Conservation (phyloP, 2,888 invertebrate genomes). For the Polymixis lichenea region DNA sequence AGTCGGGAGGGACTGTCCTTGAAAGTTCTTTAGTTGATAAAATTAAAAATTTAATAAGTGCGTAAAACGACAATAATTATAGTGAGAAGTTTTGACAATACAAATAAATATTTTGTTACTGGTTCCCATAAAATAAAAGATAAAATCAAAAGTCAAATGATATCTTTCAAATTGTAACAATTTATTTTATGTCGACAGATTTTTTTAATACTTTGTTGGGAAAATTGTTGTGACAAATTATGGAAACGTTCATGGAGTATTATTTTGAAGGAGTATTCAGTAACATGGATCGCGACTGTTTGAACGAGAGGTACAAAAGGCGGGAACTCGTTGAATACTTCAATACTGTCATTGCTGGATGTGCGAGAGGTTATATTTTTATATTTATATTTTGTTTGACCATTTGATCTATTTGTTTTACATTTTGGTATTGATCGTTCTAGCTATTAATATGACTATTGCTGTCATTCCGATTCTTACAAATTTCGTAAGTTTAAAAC, state of each 20-base stretch:
- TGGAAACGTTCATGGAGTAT: constrained; percentile 95
- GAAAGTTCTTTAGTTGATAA: not conserved
- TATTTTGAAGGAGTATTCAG: constrained; percentile 95
- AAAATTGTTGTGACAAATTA: constrained; percentile 73
- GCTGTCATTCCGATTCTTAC: not conserved
- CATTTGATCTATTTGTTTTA: not conserved
- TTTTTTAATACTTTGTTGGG: not conserved
- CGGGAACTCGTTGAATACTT: constrained; percentile 94
- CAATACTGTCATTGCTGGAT: constrained; percentile 94
- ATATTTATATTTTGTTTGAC: not conserved
- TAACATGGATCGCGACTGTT: constrained; percentile 93
- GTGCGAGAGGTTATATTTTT: constrained; percentile 88
- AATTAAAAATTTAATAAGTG: not conserved
- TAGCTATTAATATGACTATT: not conserved
- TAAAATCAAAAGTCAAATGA: constrained; percentile 56
- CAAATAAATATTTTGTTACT: constrained; percentile 20
- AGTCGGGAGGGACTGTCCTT: constrained; percentile 17
- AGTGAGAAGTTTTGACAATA: constrained; percentile 27
- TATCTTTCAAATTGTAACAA: constrained; percentile 25
- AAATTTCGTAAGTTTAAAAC: too few species aligned
- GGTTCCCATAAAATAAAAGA: constrained; percentile 40
- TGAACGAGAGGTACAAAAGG: constrained; percentile 93
- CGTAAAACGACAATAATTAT: not conserved
- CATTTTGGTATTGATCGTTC: not conserved
- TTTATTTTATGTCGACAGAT: not conserved